Base-by-base conservation (phyloP, 2,797 vertebrate genomes). In the Sebastes iracundus region DNA sequence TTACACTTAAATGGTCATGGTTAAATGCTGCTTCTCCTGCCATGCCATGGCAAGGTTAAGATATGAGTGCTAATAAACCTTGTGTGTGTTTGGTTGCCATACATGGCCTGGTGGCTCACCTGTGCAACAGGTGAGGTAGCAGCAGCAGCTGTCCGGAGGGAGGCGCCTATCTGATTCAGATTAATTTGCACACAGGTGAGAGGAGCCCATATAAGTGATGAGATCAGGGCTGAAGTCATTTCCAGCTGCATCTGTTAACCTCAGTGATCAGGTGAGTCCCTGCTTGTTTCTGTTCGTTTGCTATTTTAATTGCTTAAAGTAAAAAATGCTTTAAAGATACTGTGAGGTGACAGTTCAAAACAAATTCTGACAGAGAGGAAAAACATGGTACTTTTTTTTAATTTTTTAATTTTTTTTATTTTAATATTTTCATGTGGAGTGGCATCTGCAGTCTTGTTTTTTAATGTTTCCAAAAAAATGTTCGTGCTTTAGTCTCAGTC, bases 191-290 rank as follows among this genome's bases (percentile, higher is more conserved):
- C 83, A 75, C 88, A 93, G 92, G 90, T 93, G 92, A 75, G 52
- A 55, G 20, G 69, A 59, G 55, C 77, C 58, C 64, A 86, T 93
- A 94, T 87, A 95, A 90, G 2, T 23, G 81, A 70, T 56, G 74
- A 59, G 68, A 14, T 42, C 69, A 77, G 66, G 27, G 55, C 65
- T 11, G 63, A 25, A 64, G 38, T 11, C 77, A 74, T 35, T 68
- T 90, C 52, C 27, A 23, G 4, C 80, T 23, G 67, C 65, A 78
- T 38, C 77, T 77, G 70, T 30, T 25, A n/a, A 9, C 20, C 4
- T 53, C 79, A 14, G 20, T 1, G 6, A 38, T 61, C 79, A 94
- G 92, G 94, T 94, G 83, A 95, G 94, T 90, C 12, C 22, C 1
- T 18, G 7, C 20, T n/a, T 0, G 9, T 55, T 64, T 56, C 7